Evolutionary conservation across 1,140 invertebrate species (phyloP).

Genomic region (Papilio polyxenes): DNA sequence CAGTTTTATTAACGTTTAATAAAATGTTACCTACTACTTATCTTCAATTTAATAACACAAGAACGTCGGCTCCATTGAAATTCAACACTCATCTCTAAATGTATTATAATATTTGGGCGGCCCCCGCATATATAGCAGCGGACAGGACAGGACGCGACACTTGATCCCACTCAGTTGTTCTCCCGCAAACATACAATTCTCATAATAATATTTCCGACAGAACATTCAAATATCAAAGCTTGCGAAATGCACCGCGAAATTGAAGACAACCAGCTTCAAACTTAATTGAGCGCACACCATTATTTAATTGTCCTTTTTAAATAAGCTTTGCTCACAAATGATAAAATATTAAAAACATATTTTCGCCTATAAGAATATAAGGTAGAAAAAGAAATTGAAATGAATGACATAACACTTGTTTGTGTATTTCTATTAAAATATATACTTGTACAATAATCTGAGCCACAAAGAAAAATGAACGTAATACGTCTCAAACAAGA

Average conservation of each 20-base stretch:
- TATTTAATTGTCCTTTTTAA: neutral
- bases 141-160: slow-evolving; percentile 30
- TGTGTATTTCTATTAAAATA: no score
- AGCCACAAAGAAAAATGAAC: neutral
- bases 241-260: neutral
- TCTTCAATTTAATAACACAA: neutral
- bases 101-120: slow-evolving; percentile 9
- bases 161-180: slow-evolving; percentile 25
- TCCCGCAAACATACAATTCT: slow-evolving; percentile 6
- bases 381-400: neutral
- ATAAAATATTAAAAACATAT: no score
- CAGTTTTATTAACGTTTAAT: no score
- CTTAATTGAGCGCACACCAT: neutral
- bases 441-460: no score
- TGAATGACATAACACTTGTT: neutral
- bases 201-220: slow-evolving; percentile 33
- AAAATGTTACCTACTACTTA: no score
- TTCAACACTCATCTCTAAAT: slow-evolving; percentile 13
- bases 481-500: neutral
- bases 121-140: neutral
- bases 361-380: neutral
- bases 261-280: neutral
- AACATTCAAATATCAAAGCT: slow-evolving; percentile 16
- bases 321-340: neutral
- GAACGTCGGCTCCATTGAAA: neutral